Conservation (phyloP, 2,113 vertebrate species). For the Syrmaticus mikado region DNA sequence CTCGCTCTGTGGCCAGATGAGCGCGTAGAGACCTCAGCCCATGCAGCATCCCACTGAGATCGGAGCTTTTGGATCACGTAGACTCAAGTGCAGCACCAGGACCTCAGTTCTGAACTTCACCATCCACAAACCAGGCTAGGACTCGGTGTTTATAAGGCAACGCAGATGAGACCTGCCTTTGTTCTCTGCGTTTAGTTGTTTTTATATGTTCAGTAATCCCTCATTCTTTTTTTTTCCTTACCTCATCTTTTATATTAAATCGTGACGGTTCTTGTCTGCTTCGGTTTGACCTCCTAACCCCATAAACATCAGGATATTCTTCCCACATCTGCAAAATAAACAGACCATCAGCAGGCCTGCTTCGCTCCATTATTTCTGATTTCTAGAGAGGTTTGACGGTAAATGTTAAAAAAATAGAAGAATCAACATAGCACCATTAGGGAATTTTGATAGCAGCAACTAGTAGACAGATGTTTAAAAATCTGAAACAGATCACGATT, state of each 20-base stretch:
- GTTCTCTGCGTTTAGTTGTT: background rate
- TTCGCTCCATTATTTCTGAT: conserved; percentile 46
- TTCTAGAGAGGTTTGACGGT: background rate
- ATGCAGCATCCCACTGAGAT: background rate
- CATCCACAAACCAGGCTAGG: background rate
- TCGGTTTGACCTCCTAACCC: conserved; percentile 95
- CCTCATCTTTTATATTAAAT: conserved; percentile 96
- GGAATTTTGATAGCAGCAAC: background rate
- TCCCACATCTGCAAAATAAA: conserved; percentile 97
- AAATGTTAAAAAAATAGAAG: background rate
- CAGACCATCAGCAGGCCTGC: conserved; percentile 69
- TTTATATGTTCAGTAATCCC: conserved; percentile 23
- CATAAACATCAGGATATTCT: conserved; percentile 98
- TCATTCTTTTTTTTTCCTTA: conserved; percentile 68
- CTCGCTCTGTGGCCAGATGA: background rate
- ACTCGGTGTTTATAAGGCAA: background rate
- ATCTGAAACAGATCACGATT: background rate
- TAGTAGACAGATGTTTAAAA: background rate
- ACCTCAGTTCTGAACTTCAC: background rate
- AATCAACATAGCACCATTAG: background rate
- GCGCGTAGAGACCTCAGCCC: background rate
- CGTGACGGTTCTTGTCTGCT: conserved; percentile 96
- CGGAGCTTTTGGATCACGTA: background rate
- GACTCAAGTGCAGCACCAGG: background rate
- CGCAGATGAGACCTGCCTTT: background rate